Percentiles rank a stretch among this genome's conserved stretches.
Conservation (phyloP, 1,140 invertebrate species). For the Bombus turneri region DNA sequence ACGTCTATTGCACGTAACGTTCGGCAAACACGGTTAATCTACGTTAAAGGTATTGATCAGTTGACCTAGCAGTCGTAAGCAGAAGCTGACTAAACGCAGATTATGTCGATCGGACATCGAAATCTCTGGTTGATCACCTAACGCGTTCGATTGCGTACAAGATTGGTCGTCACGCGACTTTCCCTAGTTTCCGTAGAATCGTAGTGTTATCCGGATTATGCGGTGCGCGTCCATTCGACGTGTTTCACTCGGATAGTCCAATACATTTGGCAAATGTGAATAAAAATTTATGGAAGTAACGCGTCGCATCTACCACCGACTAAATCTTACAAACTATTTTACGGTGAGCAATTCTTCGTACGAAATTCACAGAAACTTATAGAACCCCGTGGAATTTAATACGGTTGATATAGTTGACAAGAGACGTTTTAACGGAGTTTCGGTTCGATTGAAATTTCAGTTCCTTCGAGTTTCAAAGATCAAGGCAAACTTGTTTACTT, state of each 20-base stretch:
- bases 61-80: background rate
- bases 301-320: background rate
- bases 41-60: slow-evolving; percentile 6
- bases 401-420: too few species aligned
- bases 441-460: background rate
- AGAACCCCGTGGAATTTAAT: background rate
- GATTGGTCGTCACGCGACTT: slow-evolving; percentile 8
- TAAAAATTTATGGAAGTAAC: slow-evolving; percentile 11
- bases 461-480: background rate
- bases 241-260: background rate
- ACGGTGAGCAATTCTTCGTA: background rate
- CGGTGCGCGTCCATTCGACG: background rate
- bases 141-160: background rate
- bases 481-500: background rate
- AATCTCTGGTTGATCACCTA: slow-evolving; percentile 24
- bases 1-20: background rate
- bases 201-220: slow-evolving; percentile 19
- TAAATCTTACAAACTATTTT: background rate
- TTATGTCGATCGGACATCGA: background rate
- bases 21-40: slow-evolving; percentile 1
- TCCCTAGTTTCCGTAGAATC: slow-evolving; percentile 7
- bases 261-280: background rate
- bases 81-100: slow-evolving; percentile 5
- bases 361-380: background rate
- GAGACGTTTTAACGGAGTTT: background rate